These are phyloP conservation scores for Ceyx cyanopectus DNA, from an alignment of 2,113 vertebrate genomes.

Conservation along the genomic window DNA sequence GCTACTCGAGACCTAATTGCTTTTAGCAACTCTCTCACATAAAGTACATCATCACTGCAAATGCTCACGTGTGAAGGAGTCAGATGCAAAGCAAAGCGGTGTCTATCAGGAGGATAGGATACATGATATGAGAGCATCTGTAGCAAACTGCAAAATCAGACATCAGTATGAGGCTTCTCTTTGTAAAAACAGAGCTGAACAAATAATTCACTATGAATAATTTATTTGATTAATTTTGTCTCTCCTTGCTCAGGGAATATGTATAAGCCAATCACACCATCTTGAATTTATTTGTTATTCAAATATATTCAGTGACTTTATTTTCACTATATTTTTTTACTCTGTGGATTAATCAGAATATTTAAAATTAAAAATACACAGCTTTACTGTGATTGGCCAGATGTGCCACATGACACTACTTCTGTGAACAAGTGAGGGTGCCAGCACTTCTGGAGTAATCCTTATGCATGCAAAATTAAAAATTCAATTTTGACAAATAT, in stretches of 20 bases:
- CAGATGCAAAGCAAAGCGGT: not conserved
- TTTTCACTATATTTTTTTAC: constrained; percentile 46
- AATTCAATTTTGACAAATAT: constrained; percentile 72
- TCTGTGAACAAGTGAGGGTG: not conserved
- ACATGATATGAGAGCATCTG: not conserved
- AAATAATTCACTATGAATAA: constrained; percentile 67
- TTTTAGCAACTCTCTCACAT: constrained; percentile 33
- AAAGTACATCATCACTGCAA: not conserved
- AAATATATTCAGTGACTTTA: constrained; percentile 57
- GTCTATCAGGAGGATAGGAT: not conserved
- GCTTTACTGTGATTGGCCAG: constrained; percentile 33
- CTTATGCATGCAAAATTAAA: constrained; percentile 55
- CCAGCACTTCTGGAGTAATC: constrained; percentile 49
- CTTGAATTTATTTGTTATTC: constrained; percentile 63
- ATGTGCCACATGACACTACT: not conserved
- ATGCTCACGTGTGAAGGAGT: not conserved
- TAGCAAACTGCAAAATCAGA: not conserved
- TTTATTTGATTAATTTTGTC: constrained; percentile 64
- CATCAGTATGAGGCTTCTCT: not conserved
- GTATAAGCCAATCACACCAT: constrained; percentile 49
- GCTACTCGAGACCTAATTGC: constrained; percentile 33
- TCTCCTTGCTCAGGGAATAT: constrained; percentile 40
- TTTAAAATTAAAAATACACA: constrained; percentile 45
- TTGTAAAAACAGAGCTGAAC: constrained; percentile 40
- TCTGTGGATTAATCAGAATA: constrained; percentile 58